Conservation (phyloP, 2,797 vertebrate genomes). For the Pitangus sulphuratus region DNA sequence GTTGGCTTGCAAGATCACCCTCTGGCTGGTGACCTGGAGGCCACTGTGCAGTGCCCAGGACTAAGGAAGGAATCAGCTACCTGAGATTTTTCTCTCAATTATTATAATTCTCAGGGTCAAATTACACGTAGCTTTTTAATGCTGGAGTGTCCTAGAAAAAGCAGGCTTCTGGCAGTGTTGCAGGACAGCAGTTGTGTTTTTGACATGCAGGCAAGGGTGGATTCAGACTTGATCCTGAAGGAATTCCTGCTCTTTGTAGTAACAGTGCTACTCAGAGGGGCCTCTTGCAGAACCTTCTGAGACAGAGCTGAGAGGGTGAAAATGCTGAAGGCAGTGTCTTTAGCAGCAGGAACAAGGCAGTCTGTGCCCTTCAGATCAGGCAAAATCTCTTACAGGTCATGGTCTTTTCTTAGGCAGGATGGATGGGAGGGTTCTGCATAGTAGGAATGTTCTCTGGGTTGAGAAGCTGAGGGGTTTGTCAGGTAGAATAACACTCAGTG, state of each 20-base stretch:
- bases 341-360: not conserved
- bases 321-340: not conserved
- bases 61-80: not conserved
- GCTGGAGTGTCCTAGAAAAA: not conserved
- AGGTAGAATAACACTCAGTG: not conserved
- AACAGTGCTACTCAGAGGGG: fast-evolving
- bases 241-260: not conserved
- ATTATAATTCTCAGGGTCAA: not conserved
- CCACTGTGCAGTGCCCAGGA: not conserved
- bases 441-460: not conserved
- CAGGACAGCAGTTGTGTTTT: not conserved
- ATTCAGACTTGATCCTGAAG: not conserved
- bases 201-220: no score
- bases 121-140: not conserved
- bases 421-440: not conserved
- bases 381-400: not conserved
- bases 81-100: not conserved
- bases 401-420: not conserved
- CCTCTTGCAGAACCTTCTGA: not conserved
- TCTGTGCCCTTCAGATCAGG: not conserved
- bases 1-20: not conserved
- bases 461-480: not conserved
- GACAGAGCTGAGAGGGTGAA: not conserved
- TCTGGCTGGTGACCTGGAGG: not conserved
- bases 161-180: not conserved